Percentiles rank a stretch among this genome's conserved stretches.
These are phyloP conservation scores for Calameuta pallipes DNA, from an alignment of 2,888 invertebrate species.

Conservation along the genomic window DNA sequence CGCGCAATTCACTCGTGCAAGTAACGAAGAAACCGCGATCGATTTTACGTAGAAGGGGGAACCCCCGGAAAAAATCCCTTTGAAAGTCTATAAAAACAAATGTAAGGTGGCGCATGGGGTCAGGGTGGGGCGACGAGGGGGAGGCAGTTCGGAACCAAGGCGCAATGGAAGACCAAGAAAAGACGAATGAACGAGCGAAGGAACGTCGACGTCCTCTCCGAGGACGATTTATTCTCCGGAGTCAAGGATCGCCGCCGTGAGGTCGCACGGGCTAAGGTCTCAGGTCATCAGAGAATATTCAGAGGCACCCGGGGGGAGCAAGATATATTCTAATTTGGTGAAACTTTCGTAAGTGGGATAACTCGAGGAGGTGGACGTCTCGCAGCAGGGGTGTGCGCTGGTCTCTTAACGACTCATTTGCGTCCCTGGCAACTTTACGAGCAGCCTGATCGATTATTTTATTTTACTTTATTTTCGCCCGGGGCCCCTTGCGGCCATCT, in stretches of 20 bases:
- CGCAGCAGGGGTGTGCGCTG: constrained; percentile 48
- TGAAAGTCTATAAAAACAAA: background rate
- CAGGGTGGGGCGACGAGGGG: background rate
- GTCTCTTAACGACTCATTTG: constrained; percentile 60
- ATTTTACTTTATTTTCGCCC: constrained; percentile 48
- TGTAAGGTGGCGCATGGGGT: background rate
- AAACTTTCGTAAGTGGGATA: constrained; percentile 43
- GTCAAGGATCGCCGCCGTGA: background rate
- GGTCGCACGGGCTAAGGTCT: background rate
- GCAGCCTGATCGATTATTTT: constrained; percentile 57
- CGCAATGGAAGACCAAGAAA: background rate
- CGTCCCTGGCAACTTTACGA: constrained; percentile 51
- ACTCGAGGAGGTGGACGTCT: constrained; percentile 28
- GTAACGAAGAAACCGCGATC: constrained; percentile 21
- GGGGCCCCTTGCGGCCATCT: constrained; percentile 24
- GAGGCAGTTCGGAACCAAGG: too few species aligned
- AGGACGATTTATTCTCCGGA: background rate
- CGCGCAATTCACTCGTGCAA: constrained; percentile 48
- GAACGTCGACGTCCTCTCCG: background rate
- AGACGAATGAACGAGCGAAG: background rate
- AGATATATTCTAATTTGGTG: constrained; percentile 45
- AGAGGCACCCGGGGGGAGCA: constrained; percentile 12
- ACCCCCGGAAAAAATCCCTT: constrained; percentile 29
- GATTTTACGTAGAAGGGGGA: constrained; percentile 30
- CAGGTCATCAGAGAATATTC: constrained; percentile 9